phyloP scores from a whole-genome alignment of 2,113 vertebrate genomes.

The Plestiodon gilberti region DNA sequence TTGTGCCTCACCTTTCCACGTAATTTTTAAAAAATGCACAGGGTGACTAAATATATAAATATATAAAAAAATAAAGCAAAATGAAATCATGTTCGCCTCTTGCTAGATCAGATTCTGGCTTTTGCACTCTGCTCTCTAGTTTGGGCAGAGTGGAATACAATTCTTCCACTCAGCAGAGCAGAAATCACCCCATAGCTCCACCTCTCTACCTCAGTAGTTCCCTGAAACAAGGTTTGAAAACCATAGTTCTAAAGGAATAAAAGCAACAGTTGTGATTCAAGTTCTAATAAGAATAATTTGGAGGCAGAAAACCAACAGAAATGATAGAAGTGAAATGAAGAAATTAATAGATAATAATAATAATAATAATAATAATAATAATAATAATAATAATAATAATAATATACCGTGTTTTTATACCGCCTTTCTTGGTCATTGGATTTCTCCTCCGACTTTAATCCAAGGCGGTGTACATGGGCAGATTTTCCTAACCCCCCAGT shows the following conservation, averaged over 20 bases:
- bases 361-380: too few species aligned
- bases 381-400: too few species aligned
- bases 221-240: neutral
- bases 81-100: neutral
- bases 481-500: too few species aligned
- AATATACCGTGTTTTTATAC: too few species aligned
- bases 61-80: neutral
- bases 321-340: too few species aligned
- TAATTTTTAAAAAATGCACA: too few species aligned
- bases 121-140: neutral
- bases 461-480: too few species aligned
- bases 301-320: slow-evolving; percentile 14
- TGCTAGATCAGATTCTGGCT: neutral
- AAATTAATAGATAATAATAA: neutral
- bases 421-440: too few species aligned
- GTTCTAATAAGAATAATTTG: slow-evolving; percentile 20
- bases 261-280: slow-evolving; percentile 8
- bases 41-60: neutral
- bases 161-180: neutral
- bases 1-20: too few species aligned
- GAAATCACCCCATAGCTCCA: neutral
- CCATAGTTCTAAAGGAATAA: neutral
- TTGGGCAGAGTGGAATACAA: neutral
- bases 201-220: neutral
- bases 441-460: too few species aligned